Base-by-base conservation (phyloP, 2,888 invertebrate species). In the Sarcophaga carnaria region DNA sequence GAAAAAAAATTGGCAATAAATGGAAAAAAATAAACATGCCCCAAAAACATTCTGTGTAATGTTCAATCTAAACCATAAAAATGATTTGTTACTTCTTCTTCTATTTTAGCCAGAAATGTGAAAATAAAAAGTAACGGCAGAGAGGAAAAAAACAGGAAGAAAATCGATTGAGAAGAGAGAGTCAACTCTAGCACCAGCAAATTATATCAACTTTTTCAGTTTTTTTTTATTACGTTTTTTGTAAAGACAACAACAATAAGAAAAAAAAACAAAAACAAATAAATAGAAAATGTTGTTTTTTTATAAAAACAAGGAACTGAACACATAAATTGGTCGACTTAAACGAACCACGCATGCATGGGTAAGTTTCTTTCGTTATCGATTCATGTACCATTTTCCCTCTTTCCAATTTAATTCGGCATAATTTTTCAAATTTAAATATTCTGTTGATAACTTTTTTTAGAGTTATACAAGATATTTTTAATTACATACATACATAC, bases 61-160 rank as follows among this genome's bases (percentile, higher is more conserved):
- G 74, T 80, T 78, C 59, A 64, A 64, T 60, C 64, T 64, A 80
- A 37, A 69, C 76, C 74, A 78, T 70, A 77, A 80, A 77, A 80
- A 74, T 80, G 74, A 82, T 82, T 82, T 85, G 70, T 75, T 79
- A 60, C 75, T 79, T 37, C 37, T 37, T 37, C 22, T 27, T 27
- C 0, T 37, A 2, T 37, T 79, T 64, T 82, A 20, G 63, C 54
- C 67, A 66, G 69, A 20, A 80, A 14, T 37, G 37, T 37, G 37
- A 10, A 66, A 71, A 78, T 54, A 71, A 67, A 49, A 81, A 8
- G 10, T 37, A 37, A 37, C 37, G 4, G n/a, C 17, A 74, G 59
- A 63, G 62, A 74, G 49, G 22, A 10, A 22, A 49, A 12, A 22
- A 49, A 37, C 59, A 63, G 47, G 20, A 25, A 14, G 2, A 37